A percentile compares a stretch with the other conserved stretches of the same genome.
These are phyloP conservation scores for Tinea trinotella DNA, from an alignment of 2,888 invertebrate genomes.

Conservation along the genomic window DNA sequence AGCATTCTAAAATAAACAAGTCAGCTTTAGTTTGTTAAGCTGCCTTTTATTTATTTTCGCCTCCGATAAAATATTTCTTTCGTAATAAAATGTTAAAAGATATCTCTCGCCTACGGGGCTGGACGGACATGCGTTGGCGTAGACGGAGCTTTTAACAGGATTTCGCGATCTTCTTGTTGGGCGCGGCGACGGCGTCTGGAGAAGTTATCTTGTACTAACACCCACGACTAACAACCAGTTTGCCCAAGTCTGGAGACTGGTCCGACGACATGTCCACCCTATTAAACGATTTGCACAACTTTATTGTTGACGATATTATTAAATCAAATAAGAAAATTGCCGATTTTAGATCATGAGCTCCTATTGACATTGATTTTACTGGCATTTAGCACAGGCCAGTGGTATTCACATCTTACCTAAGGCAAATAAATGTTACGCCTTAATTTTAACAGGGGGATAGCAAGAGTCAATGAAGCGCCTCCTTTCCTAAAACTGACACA, in stretches of 20 bases:
- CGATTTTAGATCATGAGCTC: not conserved
- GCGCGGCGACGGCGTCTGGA: slow-evolving; percentile 29
- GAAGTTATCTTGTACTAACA: slow-evolving; percentile 32
- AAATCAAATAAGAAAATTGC: not conserved
- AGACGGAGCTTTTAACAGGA: slow-evolving; percentile 16
- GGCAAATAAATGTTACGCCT: no score
- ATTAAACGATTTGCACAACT: slow-evolving; percentile 8
- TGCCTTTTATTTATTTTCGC: no score
- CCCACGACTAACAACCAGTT: slow-evolving; percentile 27
- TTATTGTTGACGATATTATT: slow-evolving; percentile 8
- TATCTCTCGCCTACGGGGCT: not conserved
- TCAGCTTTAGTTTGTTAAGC: no score
- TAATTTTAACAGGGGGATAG: no score
- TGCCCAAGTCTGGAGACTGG: slow-evolving; percentile 28
- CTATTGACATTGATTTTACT: no score
- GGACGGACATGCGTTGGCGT: slow-evolving; percentile 15
- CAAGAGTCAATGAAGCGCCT: no score
- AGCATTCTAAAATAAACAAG: no score
- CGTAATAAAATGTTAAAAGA: not conserved
- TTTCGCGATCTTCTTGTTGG: slow-evolving; percentile 16
- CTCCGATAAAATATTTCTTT: not conserved
- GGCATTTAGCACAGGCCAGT: no score
- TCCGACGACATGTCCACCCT: slow-evolving; percentile 21
- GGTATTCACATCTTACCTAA: no score
- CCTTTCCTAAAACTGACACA: no score